These are phyloP conservation scores for Herminia tarsipennalis DNA, from an alignment of 2,888 invertebrate species.

Conservation along the genomic window DNA sequence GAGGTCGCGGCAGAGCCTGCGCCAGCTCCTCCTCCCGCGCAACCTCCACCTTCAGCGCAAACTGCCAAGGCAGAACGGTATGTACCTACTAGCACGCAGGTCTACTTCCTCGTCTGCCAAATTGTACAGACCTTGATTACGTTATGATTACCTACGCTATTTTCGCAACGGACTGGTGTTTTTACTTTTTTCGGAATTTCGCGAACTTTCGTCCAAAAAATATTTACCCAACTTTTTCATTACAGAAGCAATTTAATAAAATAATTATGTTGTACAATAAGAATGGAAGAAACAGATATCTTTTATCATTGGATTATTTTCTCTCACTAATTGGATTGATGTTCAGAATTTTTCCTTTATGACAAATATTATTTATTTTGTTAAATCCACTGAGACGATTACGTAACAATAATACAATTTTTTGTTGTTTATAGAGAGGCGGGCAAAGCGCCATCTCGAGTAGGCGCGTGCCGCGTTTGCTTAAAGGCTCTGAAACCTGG, in stretches of 20 bases:
- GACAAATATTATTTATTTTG: not conserved
- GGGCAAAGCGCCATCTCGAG: constrained; percentile 90
- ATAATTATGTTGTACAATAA: not conserved
- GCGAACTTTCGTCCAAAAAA: no score
- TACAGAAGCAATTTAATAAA: not conserved
- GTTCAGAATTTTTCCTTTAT: not conserved
- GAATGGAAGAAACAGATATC: not conserved
- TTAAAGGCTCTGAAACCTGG: constrained; percentile 95
- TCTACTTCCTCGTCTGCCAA: no score
- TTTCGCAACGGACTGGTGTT: no score
- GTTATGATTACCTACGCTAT: no score
- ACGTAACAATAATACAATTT: not conserved
- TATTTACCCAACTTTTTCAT: no score
- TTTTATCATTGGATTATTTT: not conserved
- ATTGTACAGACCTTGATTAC: no score
- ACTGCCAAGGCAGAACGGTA: constrained; percentile 81
- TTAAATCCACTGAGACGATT: not conserved
- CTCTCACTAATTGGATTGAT: constrained; percentile 1
- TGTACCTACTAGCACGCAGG: no score
- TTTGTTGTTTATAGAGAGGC: constrained; percentile 81
- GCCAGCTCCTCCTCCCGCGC: constrained; percentile 73
- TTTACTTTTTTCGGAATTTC: no score
- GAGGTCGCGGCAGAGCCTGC: constrained; percentile 79
- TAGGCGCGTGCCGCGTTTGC: constrained; percentile 92
- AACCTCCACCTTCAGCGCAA: constrained; percentile 70